These are phyloP conservation scores for Gopherus evgoodei DNA, from an alignment of 2,113 vertebrate genomes.

Conservation along the genomic window DNA sequence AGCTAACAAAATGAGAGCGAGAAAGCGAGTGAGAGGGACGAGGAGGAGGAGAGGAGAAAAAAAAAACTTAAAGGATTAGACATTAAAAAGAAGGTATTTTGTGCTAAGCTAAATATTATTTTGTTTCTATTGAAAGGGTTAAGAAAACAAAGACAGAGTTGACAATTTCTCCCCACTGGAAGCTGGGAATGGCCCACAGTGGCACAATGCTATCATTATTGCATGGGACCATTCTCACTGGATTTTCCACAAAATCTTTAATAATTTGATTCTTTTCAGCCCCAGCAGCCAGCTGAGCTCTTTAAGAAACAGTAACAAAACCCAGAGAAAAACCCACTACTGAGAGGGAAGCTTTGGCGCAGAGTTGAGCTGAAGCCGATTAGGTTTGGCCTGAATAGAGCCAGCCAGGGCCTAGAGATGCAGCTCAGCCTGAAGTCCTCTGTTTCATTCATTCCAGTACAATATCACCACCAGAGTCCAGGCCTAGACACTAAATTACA, in stretches of 20 bases:
- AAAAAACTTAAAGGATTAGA: conserved; percentile 78
- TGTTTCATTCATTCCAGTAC: conserved; percentile 84
- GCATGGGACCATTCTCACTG: conserved; percentile 80
- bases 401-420: conserved; percentile 79
- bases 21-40: not conserved
- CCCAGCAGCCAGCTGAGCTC: conserved; percentile 86
- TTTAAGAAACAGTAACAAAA: conserved; percentile 86
- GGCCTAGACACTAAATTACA: conserved; percentile 86
- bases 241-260: conserved; percentile 86
- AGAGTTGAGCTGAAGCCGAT: conserved; percentile 83
- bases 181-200: conserved; percentile 79
- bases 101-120: conserved; percentile 83
- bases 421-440: conserved; percentile 82
- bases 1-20: conserved; percentile 42
- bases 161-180: conserved; percentile 79
- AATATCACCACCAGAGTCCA: conserved; percentile 89
- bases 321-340: conserved; percentile 82
- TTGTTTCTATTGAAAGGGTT: conserved; percentile 82
- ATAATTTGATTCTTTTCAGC: conserved; percentile 88
- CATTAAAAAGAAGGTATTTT: conserved; percentile 78
- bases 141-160: conserved; percentile 79
- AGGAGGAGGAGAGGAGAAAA: not conserved
- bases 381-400: conserved; percentile 86
- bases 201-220: conserved; percentile 83
- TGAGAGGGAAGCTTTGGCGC: conserved; percentile 81